Evolutionary conservation across 2,888 invertebrate genomes (phyloP).

Genomic region (Drosophila multiciliata): DNA sequence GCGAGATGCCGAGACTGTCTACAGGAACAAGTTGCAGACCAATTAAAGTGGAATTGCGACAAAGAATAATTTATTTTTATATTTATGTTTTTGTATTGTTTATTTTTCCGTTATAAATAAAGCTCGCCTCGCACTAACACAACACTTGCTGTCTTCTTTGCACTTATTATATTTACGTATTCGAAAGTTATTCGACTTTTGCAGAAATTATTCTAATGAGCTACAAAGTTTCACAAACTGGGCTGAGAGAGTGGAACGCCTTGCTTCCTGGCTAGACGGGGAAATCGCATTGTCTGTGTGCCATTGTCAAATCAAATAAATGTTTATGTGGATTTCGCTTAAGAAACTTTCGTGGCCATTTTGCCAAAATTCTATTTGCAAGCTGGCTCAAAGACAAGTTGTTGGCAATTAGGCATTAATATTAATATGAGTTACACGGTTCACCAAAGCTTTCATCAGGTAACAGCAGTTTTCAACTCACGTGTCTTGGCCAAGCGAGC

Average conservation of each 20-base stretch:
- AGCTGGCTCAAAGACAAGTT: conserved; percentile 53
- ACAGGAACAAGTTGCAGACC: conserved; percentile 77
- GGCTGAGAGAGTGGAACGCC: conserved; percentile 21
- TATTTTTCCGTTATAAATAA: conserved; percentile 55
- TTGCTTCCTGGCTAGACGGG: conserved; percentile 59
- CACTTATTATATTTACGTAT: conserved; percentile 20
- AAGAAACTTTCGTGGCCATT: conserved; percentile 22
- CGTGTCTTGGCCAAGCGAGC: conserved; percentile 65
- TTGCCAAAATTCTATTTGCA: conserved; percentile 5
- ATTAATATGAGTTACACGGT: conserved; percentile 60
- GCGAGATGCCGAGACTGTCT: conserved; percentile 38
- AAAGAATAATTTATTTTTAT: conserved; percentile 55
- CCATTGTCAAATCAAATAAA: conserved; percentile 56
- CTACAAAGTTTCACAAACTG: conserved; percentile 58
- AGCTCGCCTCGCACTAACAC: conserved; percentile 38
- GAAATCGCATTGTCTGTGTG: conserved; percentile 9
- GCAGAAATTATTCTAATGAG: conserved; percentile 80
- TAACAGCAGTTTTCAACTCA: conserved; percentile 45
- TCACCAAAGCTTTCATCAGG: conserved; percentile 32
- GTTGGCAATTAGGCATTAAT: conserved; percentile 71
- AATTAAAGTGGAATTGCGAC: conserved; percentile 71
- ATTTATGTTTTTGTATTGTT: conserved; percentile 40
- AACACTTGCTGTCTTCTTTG: conserved; percentile 22
- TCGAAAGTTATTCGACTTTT: conserved; percentile 52
- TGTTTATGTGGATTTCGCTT: conserved; percentile 40